Evolutionary conservation across 1,140 invertebrate genomes (phyloP), one percentile per base, ranked within the genome.

Genomic region (Eufriesea mexicana): DNA sequence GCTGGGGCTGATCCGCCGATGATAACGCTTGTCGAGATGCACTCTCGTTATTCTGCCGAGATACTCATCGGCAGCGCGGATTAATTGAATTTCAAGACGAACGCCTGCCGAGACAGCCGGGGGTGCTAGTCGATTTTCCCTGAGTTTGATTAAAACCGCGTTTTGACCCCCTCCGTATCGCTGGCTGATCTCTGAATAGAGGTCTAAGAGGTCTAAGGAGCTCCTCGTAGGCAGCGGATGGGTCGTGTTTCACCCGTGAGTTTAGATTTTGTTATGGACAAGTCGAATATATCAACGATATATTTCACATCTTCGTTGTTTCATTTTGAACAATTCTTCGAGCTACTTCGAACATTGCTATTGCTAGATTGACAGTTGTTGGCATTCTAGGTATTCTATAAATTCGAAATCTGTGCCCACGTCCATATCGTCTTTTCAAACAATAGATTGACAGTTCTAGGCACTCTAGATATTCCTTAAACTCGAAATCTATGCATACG

Each of bases 41-140:
- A 84, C 59, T 86, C 87, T 85, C 88, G 87, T 89, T 89, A 89
- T 85, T 90, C 77, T 89, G 85, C 54, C 54, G 35, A 84, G 89
- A 90, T 89, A 89, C 64, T 79, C 72, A 88, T 90, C 88, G 81
- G 71, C 72, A 68, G 57, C 74, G 75, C 71, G 78, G 79, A 90
- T 90, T 89, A 88, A 90, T 91, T 90, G 82, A 91, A 90, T 91
- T 80, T 83, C 84, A 83, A 88, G 86, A 88, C 79, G 82, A 76
- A 80, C 59, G 73, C 80, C 78, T 70, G 75, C 83, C 78, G 47
- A 72, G 73, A 78, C 66, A 49, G 55, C 20, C 25, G 18, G 66
- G 16, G 35, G 12, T 35, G 35, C 35, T 35, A 35, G 35, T 20
- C 10, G 79, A n/a, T 80, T 51, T 74, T 35, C 28, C 20, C 51